Evolutionary conservation across 2,888 invertebrate species (phyloP), one percentile per base, ranked within the genome.

Genomic region (Macrophya annulata): DNA sequence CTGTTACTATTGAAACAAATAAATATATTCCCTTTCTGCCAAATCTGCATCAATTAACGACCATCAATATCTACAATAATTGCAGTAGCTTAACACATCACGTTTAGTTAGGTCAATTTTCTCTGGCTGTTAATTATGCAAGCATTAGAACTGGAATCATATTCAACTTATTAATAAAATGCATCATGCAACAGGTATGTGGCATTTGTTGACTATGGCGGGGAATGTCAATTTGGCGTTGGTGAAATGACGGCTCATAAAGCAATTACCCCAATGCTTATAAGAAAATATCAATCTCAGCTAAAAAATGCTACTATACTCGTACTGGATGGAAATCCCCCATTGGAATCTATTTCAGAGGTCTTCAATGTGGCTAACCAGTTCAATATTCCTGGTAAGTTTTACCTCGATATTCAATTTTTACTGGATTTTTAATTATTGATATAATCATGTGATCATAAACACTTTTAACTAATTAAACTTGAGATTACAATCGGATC

Each of bases 201-300:
- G 0, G 96, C 96, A 9, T 93, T 98, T 10, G 94, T 99, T 86
- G 96, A 97, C 91, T 92, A 94, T 0, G 92, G 91, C 8, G 98
- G 99, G 0, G 98, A 98, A 89, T 97, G 98, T 90, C 94, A 95
- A 84, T 95, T 98, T 83, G 96, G 97, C 0, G 94, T 99, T 83
- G 98, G 98, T 0, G 98, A 98, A 92, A 98, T 98, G 97, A 95
- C 95, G 71, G 95, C 97, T 37, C 98, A 98, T 91, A 92, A 94
- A 15, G 93, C 94, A 87, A 97, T 99, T 85, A 95, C 96, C 8
- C 94, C 96, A 0, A 94, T 96, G 85, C 92, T 96, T 91, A 96
- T 97, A 93, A 94, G 94, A 85, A 93, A 94, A 84, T 95, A 96
- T 90, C 94, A 95, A 85, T 91, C 95, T 0, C 90, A 95, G 1